Base-by-base conservation (phyloP, 2,113 vertebrate species). In the Trochalopteron elliotii region DNA sequence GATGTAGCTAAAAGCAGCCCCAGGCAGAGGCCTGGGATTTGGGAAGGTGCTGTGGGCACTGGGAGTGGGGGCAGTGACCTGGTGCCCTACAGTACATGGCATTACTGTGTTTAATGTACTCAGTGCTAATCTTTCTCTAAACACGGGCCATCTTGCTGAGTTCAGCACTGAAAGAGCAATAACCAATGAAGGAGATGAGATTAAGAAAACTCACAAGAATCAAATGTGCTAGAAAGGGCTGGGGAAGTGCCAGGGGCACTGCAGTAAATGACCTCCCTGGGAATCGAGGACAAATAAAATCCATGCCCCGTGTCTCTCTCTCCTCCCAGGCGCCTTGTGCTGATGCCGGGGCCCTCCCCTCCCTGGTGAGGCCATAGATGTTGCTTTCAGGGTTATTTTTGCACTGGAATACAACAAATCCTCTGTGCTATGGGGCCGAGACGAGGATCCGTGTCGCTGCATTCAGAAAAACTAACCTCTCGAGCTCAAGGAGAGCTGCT, bases 131-230 rank as follows among this genome's bases (percentile, higher is more conserved):
- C 81, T 63, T 90, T 94, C 94, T 96, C 95, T 89, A 97, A 98
- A 97, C 97, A 97, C 96, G 37, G 59, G 89, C 76, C 28, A 95
- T 96, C 96, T 96, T 96, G 92, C 96, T 97, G 97, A 97, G 96
- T 92, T 98, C 97, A 96, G 95, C 96, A 93, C 85, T 81, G 96
- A 69, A 93, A 85, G 94, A 97, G 95, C 97, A 97, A 97, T 97
- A 97, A 97, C 96, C 90, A 85, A 94, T 40, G 90, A 94, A 94
- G 96, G 93, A 95, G 95, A 95, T 79, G 91, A 95, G 96, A 96
- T 97, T 92, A 95, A 95, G 93, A 94, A 85, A 93, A 96, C 94
- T 95, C 92, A 77, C 75, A 84, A 92, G 95, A 97, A 94, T 94
- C 90, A 95, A 94, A 93, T 65, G 90, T 80, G 94, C 84, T 93